Percentiles rank a stretch among this genome's conserved stretches.
phyloP scores from a whole-genome alignment of 2,113 vertebrate genomes.

The Zeus faber region DNA sequence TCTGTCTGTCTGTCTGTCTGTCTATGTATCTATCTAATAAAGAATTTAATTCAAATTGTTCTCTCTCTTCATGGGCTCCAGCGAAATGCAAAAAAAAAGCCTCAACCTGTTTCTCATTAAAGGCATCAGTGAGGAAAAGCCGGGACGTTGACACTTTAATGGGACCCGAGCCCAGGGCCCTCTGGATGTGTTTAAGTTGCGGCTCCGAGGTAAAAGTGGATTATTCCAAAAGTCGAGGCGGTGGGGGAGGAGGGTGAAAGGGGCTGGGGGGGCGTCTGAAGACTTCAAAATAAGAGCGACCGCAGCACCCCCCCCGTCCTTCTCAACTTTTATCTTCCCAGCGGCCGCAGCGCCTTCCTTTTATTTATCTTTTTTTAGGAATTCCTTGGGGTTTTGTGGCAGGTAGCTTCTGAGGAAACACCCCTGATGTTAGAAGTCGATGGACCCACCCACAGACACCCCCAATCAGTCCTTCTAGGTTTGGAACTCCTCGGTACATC shows the following conservation, averaged over 20 bases:
- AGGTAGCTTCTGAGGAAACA: slow-evolving; percentile 26
- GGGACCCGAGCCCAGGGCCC: slow-evolving; percentile 42
- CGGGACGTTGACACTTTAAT: slow-evolving; percentile 43
- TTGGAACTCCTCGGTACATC: too few species aligned
- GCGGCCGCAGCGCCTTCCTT: too few species aligned
- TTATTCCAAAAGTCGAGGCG: slow-evolving; percentile 50
- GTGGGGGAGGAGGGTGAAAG: slow-evolving; percentile 7
- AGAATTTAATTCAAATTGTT: slow-evolving; percentile 34
- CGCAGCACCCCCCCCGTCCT: too few species aligned
- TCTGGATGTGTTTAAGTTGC: slow-evolving; percentile 50
- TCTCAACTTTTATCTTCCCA: too few species aligned
- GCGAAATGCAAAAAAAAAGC: slow-evolving; percentile 53
- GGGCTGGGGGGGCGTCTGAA: too few species aligned
- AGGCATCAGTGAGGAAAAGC: slow-evolving; percentile 42
- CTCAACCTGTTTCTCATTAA: slow-evolving; percentile 64
- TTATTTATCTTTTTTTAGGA: too few species aligned
- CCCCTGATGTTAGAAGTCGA: too few species aligned
- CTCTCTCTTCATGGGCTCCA: slow-evolving; percentile 38
- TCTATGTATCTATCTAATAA: too few species aligned
- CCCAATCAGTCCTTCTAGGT: too few species aligned
- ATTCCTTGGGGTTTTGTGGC: slow-evolving; percentile 45
- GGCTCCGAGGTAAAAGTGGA: slow-evolving; percentile 51
- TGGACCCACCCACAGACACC: too few species aligned
- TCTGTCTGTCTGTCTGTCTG: too few species aligned
- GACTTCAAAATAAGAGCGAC: too few species aligned